phyloP scores from a whole-genome alignment of 2,888 invertebrate species.

The Automeris io region DNA sequence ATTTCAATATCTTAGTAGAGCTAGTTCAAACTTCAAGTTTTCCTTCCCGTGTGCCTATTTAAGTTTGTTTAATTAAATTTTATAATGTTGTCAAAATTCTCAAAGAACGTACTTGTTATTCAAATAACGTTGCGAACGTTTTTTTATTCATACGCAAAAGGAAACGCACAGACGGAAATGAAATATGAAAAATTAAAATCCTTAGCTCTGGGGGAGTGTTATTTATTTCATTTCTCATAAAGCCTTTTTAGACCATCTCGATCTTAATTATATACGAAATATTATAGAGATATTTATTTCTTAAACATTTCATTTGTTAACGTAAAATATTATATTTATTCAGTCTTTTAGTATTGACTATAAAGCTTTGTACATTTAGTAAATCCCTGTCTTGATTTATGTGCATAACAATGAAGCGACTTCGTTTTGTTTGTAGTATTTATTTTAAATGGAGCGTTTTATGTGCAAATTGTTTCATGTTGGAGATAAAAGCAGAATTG shows the following conservation, averaged over 20 bases:
- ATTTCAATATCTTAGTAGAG: no score
- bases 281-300: neutral
- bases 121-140: constrained; percentile 12
- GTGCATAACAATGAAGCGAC: no score
- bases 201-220: neutral
- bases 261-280: neutral
- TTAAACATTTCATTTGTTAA: neutral
- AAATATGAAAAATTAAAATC: neutral
- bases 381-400: no score
- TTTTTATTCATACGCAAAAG: no score
- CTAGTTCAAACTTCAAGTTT: no score
- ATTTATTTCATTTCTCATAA: neutral
- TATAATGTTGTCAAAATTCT: constrained; percentile 8
- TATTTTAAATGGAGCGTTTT: no score
- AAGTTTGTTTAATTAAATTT: neutral
- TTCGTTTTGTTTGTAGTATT: no score
- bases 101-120: constrained; percentile 19
- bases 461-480: no score
- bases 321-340: neutral
- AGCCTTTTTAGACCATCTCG: neutral
- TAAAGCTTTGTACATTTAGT: no score
- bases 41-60: no score
- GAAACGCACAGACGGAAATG: neutral
- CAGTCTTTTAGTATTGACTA: no score
- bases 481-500: no score